phyloP scores from a whole-genome alignment of 2,113 vertebrate genomes.

The Romanogobio albipinnatus region DNA sequence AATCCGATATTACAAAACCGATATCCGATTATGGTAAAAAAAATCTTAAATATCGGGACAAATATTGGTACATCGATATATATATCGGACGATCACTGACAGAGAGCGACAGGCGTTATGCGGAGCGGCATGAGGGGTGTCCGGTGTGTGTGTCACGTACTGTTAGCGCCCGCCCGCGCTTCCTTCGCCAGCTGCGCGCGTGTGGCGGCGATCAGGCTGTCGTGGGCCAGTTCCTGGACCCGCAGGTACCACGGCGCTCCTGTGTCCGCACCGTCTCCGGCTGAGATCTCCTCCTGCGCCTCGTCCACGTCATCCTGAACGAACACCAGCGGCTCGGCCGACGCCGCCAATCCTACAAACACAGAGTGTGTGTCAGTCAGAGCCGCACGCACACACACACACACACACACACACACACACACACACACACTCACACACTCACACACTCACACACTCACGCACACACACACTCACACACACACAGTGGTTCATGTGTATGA shows the following conservation, averaged over 20 bases:
- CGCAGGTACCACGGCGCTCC: constrained; percentile 94
- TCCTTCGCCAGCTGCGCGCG: constrained; percentile 92
- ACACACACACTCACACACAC: too few species aligned
- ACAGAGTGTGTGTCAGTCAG: neutral
- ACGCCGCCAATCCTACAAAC: constrained; percentile 82
- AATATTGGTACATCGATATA: too few species aligned
- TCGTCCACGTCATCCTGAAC: constrained; percentile 91
- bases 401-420: too few species aligned
- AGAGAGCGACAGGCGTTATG: too few species aligned
- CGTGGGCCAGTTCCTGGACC: constrained; percentile 95
- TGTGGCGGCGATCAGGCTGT: constrained; percentile 97
- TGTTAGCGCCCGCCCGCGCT: constrained; percentile 77
- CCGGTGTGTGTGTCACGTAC: constrained; percentile 65
- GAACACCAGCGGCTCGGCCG: constrained; percentile 91
- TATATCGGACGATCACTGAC: neutral
- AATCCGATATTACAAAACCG: too few species aligned
- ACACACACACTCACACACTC: too few species aligned
- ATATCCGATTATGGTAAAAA: too few species aligned
- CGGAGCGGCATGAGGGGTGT: too few species aligned
- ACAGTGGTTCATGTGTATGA: too few species aligned
- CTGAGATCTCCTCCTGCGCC: constrained; percentile 88
- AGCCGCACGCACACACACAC: too few species aligned
- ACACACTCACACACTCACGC: too few species aligned
- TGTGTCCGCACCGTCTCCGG: constrained; percentile 81
- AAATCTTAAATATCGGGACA: too few species aligned